These are phyloP conservation scores for Dromas ardeola DNA, from an alignment of 2,113 vertebrate species.

Conservation along the genomic window DNA sequence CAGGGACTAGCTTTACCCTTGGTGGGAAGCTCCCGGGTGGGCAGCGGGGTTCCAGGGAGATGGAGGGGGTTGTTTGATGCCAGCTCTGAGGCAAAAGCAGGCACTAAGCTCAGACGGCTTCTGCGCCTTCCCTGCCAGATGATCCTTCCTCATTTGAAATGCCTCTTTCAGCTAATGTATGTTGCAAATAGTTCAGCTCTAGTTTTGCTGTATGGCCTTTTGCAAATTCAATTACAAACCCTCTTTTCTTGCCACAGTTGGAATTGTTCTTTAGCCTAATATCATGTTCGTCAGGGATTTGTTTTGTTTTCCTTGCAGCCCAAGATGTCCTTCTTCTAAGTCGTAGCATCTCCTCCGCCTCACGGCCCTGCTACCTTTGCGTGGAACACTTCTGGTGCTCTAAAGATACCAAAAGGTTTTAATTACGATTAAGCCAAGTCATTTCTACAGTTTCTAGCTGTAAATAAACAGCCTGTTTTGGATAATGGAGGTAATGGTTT, in stretches of 20 bases:
- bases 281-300: background rate
- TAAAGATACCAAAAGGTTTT: constrained; percentile 72
- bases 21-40: background rate
- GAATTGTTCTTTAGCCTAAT: constrained; percentile 3
- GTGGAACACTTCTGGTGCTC: constrained; percentile 35
- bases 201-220: background rate
- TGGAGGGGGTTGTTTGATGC: background rate
- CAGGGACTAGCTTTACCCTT: background rate
- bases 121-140: accelerated
- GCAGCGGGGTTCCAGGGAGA: accelerated
- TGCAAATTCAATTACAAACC: constrained; percentile 22
- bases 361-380: constrained; percentile 21
- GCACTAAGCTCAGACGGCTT: background rate
- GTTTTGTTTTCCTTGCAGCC: constrained; percentile 28
- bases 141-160: background rate
- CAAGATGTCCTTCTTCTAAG: constrained; percentile 5
- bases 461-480: constrained; percentile 50
- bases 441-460: constrained; percentile 7
- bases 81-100: background rate
- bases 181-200: background rate
- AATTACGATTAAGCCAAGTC: constrained; percentile 55
- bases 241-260: constrained; percentile 37
- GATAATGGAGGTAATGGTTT: constrained; percentile 66
- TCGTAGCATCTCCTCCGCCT: background rate
- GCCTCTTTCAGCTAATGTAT: background rate